Evolutionary conservation across 2,797 vertebrate species (phyloP).

Genomic region (Tinamus major): DNA sequence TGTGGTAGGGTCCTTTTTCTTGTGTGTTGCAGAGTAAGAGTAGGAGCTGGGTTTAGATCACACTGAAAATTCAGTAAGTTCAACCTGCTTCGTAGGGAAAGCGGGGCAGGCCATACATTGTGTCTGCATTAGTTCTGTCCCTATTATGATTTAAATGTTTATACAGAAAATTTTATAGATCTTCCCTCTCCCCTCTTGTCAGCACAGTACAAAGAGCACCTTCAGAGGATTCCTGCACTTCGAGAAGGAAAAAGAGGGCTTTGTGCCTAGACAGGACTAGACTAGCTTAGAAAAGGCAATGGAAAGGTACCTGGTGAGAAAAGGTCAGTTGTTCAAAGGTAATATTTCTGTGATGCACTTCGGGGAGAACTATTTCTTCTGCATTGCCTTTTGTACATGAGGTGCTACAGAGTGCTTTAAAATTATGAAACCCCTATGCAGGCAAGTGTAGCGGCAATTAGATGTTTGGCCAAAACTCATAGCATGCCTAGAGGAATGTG

Average conservation of each 20-base stretch:
- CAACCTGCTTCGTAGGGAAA: background rate
- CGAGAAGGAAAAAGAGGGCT: background rate
- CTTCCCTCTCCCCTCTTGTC: background rate
- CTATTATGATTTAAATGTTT: background rate
- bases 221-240: background rate
- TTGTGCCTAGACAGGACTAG: background rate
- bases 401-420: background rate
- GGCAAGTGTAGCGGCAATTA: slow-evolving; percentile 24
- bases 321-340: slow-evolving; percentile 1
- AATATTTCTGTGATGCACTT: background rate
- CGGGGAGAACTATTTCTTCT: background rate
- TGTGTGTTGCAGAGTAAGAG: background rate
- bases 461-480: background rate
- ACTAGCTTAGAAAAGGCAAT: slow-evolving; percentile 5
- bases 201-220: slow-evolving; percentile 4
- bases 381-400: background rate
- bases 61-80: background rate
- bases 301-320: background rate
- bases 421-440: slow-evolving; percentile 2
- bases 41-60: background rate
- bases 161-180: background rate
- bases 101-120: background rate
- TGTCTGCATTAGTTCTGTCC: background rate
- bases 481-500: background rate
- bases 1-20: background rate